Percentiles rank a stretch among this genome's conserved stretches.
phyloP scores from a whole-genome alignment of 1,140 invertebrate genomes.

The Portunus trituberculatus region DNA sequence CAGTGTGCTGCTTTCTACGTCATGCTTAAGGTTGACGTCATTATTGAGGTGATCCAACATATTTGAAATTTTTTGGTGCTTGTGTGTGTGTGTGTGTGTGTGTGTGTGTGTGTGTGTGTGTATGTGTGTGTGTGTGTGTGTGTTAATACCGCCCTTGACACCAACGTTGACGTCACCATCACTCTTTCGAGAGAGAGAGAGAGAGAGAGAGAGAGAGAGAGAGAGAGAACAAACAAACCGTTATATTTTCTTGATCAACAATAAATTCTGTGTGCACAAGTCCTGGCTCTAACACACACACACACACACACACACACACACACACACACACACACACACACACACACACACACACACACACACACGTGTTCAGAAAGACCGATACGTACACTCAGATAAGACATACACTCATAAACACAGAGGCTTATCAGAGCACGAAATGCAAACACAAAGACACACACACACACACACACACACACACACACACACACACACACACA shows the following conservation, averaged over 20 bases:
- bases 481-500: constrained; percentile 17
- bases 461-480: constrained; percentile 1
- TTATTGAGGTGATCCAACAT: too few relatives aligned
- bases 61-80: too few relatives aligned
- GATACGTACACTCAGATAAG: not conserved
- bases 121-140: too few relatives aligned
- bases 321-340: constrained; percentile 11
- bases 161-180: too few relatives aligned
- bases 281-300: not conserved
- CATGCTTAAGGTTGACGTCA: too few relatives aligned
- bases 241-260: constrained; percentile 15
- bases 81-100: too few relatives aligned
- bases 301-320: constrained; percentile 2
- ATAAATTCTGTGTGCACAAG: not conserved
- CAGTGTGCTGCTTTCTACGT: too few relatives aligned
- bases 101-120: too few relatives aligned
- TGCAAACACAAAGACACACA: not conserved
- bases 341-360: not conserved
- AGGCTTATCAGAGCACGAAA: not conserved
- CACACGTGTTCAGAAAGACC: not conserved
- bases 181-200: too few relatives aligned
- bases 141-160: too few relatives aligned
- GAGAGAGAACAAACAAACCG: not conserved
- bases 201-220: not conserved
- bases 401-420: not conserved